Evolutionary conservation across 1,140 invertebrate genomes (phyloP).

Genomic region (Bombus picipes): DNA sequence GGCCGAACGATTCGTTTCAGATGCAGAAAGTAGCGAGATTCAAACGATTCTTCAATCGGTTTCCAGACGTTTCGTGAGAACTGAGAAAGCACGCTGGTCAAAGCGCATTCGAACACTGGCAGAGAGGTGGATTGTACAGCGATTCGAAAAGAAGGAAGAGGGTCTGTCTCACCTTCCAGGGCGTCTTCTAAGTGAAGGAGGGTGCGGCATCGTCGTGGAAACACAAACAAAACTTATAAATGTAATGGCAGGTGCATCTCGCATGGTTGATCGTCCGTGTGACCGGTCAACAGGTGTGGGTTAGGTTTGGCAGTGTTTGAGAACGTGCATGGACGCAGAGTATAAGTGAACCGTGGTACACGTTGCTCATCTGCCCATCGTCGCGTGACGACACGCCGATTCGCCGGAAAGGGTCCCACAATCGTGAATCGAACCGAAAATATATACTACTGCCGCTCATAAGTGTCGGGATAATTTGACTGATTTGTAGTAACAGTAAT

Average conservation of each 20-base stretch:
- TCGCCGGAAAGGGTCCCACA: conserved; percentile 42
- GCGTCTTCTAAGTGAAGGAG: conserved; percentile 69
- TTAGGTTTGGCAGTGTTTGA: not conserved
- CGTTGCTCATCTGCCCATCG: conserved; percentile 25
- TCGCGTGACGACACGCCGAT: conserved; percentile 54
- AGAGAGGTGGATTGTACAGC: conserved; percentile 62
- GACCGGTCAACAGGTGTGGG: conserved; percentile 48
- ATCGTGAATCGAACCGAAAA: not conserved
- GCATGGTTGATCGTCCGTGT: conserved; percentile 34
- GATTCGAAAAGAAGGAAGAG: conserved; percentile 71
- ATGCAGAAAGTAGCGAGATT: no score
- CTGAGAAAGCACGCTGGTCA: conserved; percentile 52
- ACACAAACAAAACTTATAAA: conserved; percentile 43
- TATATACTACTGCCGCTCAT: no score
- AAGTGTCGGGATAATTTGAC: no score
- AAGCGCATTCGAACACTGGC: conserved; percentile 68
- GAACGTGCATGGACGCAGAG: conserved; percentile 3
- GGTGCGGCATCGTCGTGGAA: conserved; percentile 70
- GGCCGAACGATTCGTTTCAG: not conserved
- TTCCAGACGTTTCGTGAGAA: not conserved
- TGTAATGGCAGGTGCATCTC: conserved; percentile 63
- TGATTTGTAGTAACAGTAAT: no score
- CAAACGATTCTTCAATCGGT: not conserved
- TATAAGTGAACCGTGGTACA: conserved; percentile 52
- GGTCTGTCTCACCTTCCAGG: conserved; percentile 67